phyloP scores from a whole-genome alignment of 2,888 invertebrate genomes.

The Rugalucina vietnamica region DNA sequence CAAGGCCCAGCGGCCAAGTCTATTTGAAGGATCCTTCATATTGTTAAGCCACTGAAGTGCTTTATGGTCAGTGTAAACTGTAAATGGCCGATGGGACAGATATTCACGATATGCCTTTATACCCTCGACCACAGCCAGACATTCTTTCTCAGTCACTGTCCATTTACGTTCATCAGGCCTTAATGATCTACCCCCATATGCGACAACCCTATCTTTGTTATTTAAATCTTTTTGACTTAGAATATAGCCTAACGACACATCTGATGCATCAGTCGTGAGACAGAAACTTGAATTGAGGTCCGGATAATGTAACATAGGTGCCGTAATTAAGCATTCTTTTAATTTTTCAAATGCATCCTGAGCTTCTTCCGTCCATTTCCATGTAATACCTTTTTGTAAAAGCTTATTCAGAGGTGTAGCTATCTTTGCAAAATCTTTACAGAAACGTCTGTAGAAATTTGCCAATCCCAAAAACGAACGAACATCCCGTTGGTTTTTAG shows the following conservation, averaged over 20 bases:
- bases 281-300: constrained; percentile 21
- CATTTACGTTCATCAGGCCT: constrained; percentile 26
- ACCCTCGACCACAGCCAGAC: constrained; percentile 41
- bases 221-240: constrained; percentile 18
- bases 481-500: constrained; percentile 4
- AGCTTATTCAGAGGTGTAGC: constrained; percentile 56
- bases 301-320: constrained; percentile 41
- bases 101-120: constrained; percentile 34
- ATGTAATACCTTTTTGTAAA: constrained; percentile 35
- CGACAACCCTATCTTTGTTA: constrained; percentile 11
- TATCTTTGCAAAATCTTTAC: constrained; percentile 41
- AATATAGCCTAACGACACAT: constrained; percentile 29
- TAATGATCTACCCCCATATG: constrained; percentile 33
- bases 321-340: background rate
- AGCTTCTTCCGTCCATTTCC: constrained; percentile 33
- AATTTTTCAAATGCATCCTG: constrained; percentile 28
- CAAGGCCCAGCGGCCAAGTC: constrained; percentile 54
- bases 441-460: constrained; percentile 60
- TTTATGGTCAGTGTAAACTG: constrained; percentile 32
- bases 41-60: constrained; percentile 29
- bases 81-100: constrained; percentile 24
- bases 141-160: constrained; percentile 33
- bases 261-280: constrained; percentile 43
- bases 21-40: constrained; percentile 40
- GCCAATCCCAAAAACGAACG: constrained; percentile 52